Evolutionary conservation across 2,888 invertebrate species (phyloP).

Genomic region (Clanis bilineata): DNA sequence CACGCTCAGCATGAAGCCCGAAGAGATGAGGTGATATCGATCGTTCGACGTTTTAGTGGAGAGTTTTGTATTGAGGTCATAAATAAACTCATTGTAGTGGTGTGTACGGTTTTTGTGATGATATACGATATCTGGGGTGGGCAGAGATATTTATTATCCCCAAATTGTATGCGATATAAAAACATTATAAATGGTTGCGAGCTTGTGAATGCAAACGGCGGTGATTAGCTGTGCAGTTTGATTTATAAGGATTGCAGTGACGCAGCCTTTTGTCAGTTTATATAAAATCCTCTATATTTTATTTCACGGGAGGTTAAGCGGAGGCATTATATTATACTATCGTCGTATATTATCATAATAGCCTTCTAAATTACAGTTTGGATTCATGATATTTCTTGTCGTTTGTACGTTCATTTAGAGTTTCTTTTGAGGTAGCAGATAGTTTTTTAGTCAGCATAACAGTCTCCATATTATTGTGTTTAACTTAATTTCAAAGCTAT

Average conservation of each 20-base stretch:
- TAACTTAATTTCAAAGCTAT: no score
- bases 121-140: conserved; percentile 66
- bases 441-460: no score
- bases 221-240: conserved; percentile 35
- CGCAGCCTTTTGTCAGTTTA: not conserved
- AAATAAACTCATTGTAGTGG: conserved; percentile 74
- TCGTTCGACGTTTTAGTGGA: conserved; percentile 73
- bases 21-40: conserved; percentile 77
- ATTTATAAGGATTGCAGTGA: conserved; percentile 16
- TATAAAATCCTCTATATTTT: not conserved
- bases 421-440: no score
- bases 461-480: no score
- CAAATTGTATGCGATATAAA: conserved; percentile 21
- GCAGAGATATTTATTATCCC: conserved; percentile 56
- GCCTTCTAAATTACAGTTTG: not conserved
- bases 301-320: not conserved
- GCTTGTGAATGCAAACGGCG: conserved; percentile 36
- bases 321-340: not conserved
- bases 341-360: not conserved
- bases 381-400: no score
- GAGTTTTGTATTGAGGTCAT: conserved; percentile 75
- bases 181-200: conserved; percentile 42
- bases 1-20: conserved; percentile 59
- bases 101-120: conserved; percentile 68
- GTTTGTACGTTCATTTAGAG: no score